Conservation (phyloP, 2,113 vertebrate species). For the Neodontobutis hainanensis region DNA sequence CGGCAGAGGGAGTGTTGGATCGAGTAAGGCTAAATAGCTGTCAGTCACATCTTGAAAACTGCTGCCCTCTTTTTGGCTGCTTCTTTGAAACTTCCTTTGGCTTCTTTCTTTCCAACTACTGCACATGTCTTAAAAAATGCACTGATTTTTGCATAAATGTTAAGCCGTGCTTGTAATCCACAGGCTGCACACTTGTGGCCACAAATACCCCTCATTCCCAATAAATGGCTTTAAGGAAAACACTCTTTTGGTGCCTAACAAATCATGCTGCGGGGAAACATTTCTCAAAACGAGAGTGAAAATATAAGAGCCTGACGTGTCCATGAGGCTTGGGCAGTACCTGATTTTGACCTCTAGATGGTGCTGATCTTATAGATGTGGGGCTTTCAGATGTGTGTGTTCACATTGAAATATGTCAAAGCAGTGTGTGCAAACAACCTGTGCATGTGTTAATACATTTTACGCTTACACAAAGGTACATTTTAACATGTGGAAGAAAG, state of each 20-base stretch:
- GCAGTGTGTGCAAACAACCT: conserved; percentile 55
- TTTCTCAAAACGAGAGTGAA: conserved; percentile 20
- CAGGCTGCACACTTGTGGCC: conserved; percentile 28
- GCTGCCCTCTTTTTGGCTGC: conserved; percentile 19
- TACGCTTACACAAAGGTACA: conserved; percentile 26
- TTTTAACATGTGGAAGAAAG: conserved; percentile 12
- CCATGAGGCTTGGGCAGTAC: conserved; percentile 28
- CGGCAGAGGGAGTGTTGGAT: conserved; percentile 50
- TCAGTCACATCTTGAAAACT: conserved; percentile 41
- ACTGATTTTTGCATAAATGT: conserved; percentile 17
- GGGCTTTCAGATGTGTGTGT: conserved; percentile 5
- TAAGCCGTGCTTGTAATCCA: conserved; percentile 21
- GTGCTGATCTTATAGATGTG: conserved; percentile 84
- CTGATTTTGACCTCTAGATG: conserved; percentile 86
- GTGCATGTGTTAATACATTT: conserved; percentile 34
- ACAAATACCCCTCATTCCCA: conserved; percentile 14
- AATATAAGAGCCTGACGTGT: background rate
- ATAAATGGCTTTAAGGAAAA: conserved; percentile 33
- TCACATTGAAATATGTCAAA: conserved; percentile 17
- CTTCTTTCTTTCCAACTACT: background rate
- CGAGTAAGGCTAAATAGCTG: conserved; percentile 54
- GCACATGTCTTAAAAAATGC: conserved; percentile 4
- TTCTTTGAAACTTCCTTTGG: conserved; percentile 15
- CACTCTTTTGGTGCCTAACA: conserved; percentile 23
- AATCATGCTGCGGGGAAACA: conserved; percentile 19